phyloP scores from a whole-genome alignment of 1,140 invertebrate species.

The Aradophagus sp. region DNA sequence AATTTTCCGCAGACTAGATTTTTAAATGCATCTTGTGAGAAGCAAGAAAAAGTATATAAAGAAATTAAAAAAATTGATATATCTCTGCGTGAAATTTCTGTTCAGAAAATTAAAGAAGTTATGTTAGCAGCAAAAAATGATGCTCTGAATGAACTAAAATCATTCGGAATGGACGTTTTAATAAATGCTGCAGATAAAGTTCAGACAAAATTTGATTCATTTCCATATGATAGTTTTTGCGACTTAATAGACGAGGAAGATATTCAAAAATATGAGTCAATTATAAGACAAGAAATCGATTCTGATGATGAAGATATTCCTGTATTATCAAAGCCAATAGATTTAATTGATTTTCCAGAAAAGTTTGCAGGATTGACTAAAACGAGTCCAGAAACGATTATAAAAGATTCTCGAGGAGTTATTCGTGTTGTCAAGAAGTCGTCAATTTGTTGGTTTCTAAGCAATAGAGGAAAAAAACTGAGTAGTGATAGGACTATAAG shows the following conservation, averaged over 20 bases:
- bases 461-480: neutral
- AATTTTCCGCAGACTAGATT: conserved; percentile 20
- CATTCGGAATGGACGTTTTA: neutral
- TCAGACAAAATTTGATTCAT: neutral
- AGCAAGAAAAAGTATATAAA: conserved; percentile 13
- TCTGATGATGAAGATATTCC: neutral
- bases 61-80: conserved; percentile 6
- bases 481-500: neutral
- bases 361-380: neutral
- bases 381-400: neutral
- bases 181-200: neutral
- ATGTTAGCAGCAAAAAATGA: too few species aligned
- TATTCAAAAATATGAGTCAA: neutral
- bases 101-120: too few species aligned
- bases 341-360: neutral
- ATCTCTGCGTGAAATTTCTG: too few species aligned
- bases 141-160: too few species aligned
- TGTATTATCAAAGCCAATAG: neutral
- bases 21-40: conserved; percentile 29
- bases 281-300: neutral
- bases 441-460: neutral
- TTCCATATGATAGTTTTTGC: neutral
- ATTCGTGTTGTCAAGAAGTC: conserved; percentile 1
- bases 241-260: neutral
- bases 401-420: neutral